Conservation (phyloP, 1,140 invertebrate species). For the Bombus ignitus region DNA sequence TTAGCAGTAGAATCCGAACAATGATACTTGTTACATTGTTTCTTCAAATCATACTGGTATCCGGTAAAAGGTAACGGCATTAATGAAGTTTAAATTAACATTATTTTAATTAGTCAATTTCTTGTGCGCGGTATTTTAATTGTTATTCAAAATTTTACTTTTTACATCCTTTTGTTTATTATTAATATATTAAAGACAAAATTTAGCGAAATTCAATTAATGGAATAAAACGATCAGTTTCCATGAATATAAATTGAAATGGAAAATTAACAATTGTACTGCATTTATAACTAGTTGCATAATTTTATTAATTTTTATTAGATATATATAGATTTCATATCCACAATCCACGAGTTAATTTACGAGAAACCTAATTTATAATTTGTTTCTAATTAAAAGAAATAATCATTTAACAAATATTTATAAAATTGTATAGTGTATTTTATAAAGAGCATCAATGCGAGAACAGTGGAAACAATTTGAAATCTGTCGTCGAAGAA, state of each 20-base stretch:
- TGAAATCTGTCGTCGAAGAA: conserved; percentile 66
- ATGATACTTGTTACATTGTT: neutral
- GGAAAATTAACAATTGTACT: neutral
- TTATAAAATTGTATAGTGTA: conserved; percentile 82
- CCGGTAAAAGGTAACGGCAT: conserved; percentile 17
- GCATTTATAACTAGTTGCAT: neutral
- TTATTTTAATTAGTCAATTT: neutral
- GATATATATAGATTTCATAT: neutral
- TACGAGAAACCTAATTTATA: neutral
- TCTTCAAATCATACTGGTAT: conserved; percentile 2
- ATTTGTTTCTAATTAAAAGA: conserved; percentile 76
- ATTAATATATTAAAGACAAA: neutral
- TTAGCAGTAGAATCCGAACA: neutral
- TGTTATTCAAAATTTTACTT: neutral
- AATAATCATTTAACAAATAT: conserved; percentile 83
- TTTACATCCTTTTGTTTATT: neutral
- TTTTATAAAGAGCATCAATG: conserved; percentile 80
- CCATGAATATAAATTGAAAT: neutral
- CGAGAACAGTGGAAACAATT: conserved; percentile 67
- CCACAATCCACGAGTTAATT: neutral
- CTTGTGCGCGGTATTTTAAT: neutral
- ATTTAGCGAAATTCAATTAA: neutral
- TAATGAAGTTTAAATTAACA: neutral
- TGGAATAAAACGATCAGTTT: neutral
- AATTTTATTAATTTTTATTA: neutral